Evolutionary conservation across 2,888 invertebrate species (phyloP), one percentile per base, ranked within the genome.

Genomic region (Argyresthia goedartella): DNA sequence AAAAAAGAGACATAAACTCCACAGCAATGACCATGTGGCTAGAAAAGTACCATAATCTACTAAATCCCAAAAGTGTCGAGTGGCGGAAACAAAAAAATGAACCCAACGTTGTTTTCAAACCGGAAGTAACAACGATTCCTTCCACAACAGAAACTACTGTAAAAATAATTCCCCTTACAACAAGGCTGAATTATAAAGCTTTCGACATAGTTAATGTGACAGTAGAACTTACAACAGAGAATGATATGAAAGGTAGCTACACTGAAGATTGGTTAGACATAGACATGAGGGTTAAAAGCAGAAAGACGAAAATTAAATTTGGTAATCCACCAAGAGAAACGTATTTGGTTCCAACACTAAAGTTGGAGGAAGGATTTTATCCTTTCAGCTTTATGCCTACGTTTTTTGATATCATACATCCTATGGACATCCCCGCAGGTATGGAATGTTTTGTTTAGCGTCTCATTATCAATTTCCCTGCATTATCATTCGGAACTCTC

Each of bases 371-470:
- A 54, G 89, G 90, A 58, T 84, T 89, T 67, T 88, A 90, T 67
- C 79, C 89, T 59, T 92, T 92, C 69, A 82, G 87, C 62, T 89
- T 90, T 68, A 87, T 92, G 66, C 88, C 91, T 10, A 71, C 79
- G 55, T 88, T 92, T 68, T 88, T 92, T 66, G 87, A 87, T 59
- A 72, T 89, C 65, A 86, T 92, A 65, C 89, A 91, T 71, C 91
- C 91, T 4, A 86, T 88, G 63, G 88, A 90, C 59, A 89, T 91
- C 74, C 91, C 92, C 55, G 71, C 88, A 53, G 91, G 92, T 92
- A 76, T 25, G 25, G 25, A 25, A 25, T 89, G 84, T 74, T 48
- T 34, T 42, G 10, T 8, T 4, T 3, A 4, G 14, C 16, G 14
- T 44, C 7, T 8, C 13, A 15, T 15, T 10, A 8, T 15, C 13